A percentile compares a stretch with the other conserved stretches of the same genome.
These are phyloP conservation scores for Mobula hypostoma DNA, from an alignment of 2,113 vertebrate genomes.

Conservation along the genomic window DNA sequence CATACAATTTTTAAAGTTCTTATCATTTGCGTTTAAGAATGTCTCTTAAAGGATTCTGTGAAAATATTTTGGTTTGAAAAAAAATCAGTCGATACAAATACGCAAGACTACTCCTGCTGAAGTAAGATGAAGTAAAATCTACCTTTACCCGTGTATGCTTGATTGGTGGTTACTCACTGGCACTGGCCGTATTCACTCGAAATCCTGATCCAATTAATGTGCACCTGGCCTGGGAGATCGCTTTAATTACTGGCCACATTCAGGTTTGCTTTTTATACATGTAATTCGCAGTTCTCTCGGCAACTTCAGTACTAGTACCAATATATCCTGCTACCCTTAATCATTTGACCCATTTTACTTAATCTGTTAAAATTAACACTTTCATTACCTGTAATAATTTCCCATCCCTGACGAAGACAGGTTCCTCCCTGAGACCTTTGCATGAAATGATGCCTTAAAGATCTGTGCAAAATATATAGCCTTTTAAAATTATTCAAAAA, in stretches of 20 bases:
- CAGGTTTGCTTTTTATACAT: too few species aligned
- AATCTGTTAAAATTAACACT: neutral
- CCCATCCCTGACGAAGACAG: neutral
- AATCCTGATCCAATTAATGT: slow-evolving; percentile 53
- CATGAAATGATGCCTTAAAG: neutral
- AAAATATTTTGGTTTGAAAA: neutral
- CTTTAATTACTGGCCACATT: slow-evolving; percentile 55
- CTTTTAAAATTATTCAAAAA: neutral
- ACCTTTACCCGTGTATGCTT: neutral
- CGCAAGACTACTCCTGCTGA: neutral
- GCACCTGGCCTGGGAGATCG: slow-evolving; percentile 52
- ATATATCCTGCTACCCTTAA: neutral
- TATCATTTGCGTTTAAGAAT: neutral
- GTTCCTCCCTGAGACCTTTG: neutral
- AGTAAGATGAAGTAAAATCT: neutral
- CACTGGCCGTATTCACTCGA: neutral
- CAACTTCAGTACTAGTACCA: neutral
- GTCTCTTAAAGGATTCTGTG: neutral
- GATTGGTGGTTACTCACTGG: neutral
- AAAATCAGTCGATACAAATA: neutral
- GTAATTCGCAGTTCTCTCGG: neutral
- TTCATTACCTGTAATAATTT: neutral
- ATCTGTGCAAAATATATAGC: neutral
- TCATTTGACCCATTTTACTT: neutral
- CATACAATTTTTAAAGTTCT: neutral